Conservation (phyloP, 2,113 vertebrate genomes). For the Patagioenas fasciata region DNA sequence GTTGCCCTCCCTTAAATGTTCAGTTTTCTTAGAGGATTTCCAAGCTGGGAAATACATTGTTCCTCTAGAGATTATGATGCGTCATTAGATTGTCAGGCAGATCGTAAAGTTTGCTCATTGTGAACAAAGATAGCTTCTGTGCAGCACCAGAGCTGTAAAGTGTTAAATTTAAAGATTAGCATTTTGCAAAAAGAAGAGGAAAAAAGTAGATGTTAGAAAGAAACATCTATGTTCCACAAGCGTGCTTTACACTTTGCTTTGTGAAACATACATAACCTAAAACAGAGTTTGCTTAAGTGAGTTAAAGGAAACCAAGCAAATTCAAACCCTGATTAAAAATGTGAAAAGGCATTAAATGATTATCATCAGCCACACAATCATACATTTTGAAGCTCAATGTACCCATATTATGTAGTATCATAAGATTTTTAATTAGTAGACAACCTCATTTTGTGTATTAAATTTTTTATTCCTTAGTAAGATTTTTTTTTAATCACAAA, state of each 20-base stretch:
- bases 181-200: not conserved
- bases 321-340: not conserved
- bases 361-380: not conserved
- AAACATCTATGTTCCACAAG: not conserved
- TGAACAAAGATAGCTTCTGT: not conserved
- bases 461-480: slow-evolving; percentile 83
- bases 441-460: slow-evolving; percentile 73
- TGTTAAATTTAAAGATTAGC: not conserved
- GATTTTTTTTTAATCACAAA: slow-evolving; percentile 80
- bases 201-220: not conserved
- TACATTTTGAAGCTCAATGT: not conserved
- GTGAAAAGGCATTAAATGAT: not conserved
- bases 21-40: not conserved
- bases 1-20: not conserved
- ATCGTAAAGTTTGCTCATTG: not conserved
- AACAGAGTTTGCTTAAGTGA: not conserved
- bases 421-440: slow-evolving; percentile 70
- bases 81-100: not conserved
- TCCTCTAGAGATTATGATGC: not conserved
- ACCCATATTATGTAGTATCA: not conserved
- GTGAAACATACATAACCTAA: not conserved
- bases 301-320: not conserved
- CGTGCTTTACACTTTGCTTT: not conserved
- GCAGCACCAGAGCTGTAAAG: not conserved
- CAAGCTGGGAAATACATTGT: not conserved